Evolutionary conservation across 35 echinoderm and acorn worm genomes (phyloP), one percentile per base, ranked within the genome.

Genomic region (Apostichopus japonicus): DNA sequence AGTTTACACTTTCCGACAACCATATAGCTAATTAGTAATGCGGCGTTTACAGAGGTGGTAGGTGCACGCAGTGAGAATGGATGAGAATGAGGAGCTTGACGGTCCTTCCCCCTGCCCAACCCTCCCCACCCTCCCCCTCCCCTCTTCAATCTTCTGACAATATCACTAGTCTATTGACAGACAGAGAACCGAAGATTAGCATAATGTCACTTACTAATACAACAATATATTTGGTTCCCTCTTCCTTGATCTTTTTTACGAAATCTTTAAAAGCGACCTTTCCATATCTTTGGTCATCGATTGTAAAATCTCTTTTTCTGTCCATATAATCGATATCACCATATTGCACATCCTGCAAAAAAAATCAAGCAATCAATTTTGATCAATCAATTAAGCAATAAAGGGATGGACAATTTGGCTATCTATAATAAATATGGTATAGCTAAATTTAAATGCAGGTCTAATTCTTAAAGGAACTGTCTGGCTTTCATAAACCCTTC

Each of bases 311-410:
- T 17, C 82, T 65, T 56, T 94, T 88, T 53, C 93, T 78, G 6
- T 84, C 44, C 93, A 94, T 94, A 54, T 94, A 94, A 72, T 94
- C 93, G 25, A 94, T 94, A 25, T 94, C 93, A 27, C 77, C 93
- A 86, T 94, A 94, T 86, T 94, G 93, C n/a, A 94, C 90, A 58
- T 94, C 93, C 93, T 94, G 13, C 33, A 3, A 44, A 44, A 67
- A 84, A 82, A 13, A 44, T n/a, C n/a, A n/a, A 1, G 2, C 0
- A 44, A 44, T 44, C 33, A 44, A 44, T 44, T 44, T 44, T 13
- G 79, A 87, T 33, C 79, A 71, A 65, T 33, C 44, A 82, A 17
- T 24, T 44, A 44, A 44, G 2, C 33, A 44, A 44, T 44, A 3
- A 44, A 44, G 33, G 33, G 33, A 44, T 44, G 33, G 2, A 44